Evolutionary conservation across 2,113 vertebrate genomes (phyloP), one percentile per base, ranked within the genome.

Genomic region (Hypomesus transpacificus): DNA sequence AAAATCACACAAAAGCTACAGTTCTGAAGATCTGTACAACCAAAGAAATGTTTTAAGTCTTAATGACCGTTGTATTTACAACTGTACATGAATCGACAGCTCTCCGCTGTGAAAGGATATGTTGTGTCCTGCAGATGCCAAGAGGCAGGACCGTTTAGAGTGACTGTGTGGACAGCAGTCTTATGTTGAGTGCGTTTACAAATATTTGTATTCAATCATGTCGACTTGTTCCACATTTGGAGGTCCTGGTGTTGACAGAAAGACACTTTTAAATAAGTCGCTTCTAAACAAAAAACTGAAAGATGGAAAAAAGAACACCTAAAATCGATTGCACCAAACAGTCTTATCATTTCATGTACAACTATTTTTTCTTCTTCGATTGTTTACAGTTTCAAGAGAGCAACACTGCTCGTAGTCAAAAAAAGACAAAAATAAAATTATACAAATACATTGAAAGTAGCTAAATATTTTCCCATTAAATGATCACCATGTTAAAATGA

Each of bases 11-110:
- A 71, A 74, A 74, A 65, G 74, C 71, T 70, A 74, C 54, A 52
- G 82, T 65, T 85, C 57, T 53, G 18, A 53, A 68, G 66, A 22
- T 75, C 69, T 77, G 66, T 71, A 80, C 71, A 74, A 58, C 20
- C 22, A 51, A 74, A 73, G 56, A 9, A 64, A 59, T 24, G 58
- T 58, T 46, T 50, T 17, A 22, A 58, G 76, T 24, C 56, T 66
- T 81, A 79, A 69, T 72, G 81, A 79, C 78, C 69, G 75, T 78
- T 31, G 60, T 92, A 91, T 93, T 90, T 92, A 92, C 90, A 93
- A 77, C 79, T 92, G 84, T 89, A 91, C 90, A 91, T 64, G 71
- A 75, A 74, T 66, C 74, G 75, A 85, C 66, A 8, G 3, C 54
- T 83, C 70, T 76, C 67, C 65, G 74, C 63, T 14, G 76, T 68